These are phyloP conservation scores for Ondatra zibethicus DNA, from an alignment of 2,113 vertebrate species.

Conservation along the genomic window DNA sequence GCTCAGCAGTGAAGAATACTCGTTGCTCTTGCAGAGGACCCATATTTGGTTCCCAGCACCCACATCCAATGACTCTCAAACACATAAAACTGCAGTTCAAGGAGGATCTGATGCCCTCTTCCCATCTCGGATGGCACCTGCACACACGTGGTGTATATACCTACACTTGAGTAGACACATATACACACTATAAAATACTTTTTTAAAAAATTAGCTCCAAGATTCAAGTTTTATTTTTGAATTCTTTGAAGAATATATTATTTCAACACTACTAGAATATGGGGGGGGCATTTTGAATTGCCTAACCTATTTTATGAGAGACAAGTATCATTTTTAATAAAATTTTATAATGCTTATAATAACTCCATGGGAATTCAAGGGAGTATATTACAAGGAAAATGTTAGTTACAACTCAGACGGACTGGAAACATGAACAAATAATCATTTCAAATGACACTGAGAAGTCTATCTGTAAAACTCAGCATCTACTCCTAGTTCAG, in stretches of 20 bases:
- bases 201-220: background rate
- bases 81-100: background rate
- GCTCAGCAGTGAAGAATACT: background rate
- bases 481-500: background rate
- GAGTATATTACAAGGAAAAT: background rate
- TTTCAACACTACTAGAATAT: background rate
- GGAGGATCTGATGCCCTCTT: background rate
- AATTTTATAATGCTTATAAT: background rate
- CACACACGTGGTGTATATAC: background rate
- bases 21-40: no score
- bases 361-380: background rate
- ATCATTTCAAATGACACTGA: conserved; percentile 6
- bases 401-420: background rate
- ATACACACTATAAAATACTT: background rate
- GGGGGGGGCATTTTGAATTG: background rate
- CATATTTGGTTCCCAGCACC: background rate
- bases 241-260: background rate
- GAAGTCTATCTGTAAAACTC: background rate
- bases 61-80: background rate
- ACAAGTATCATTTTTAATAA: conserved; percentile 1
- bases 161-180: background rate
- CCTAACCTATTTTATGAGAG: background rate
- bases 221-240: background rate
- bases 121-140: background rate
- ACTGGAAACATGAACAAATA: conserved; percentile 10